Conservation (phyloP, 2,797 vertebrate genomes). For the Chromobotia macracanthus region DNA sequence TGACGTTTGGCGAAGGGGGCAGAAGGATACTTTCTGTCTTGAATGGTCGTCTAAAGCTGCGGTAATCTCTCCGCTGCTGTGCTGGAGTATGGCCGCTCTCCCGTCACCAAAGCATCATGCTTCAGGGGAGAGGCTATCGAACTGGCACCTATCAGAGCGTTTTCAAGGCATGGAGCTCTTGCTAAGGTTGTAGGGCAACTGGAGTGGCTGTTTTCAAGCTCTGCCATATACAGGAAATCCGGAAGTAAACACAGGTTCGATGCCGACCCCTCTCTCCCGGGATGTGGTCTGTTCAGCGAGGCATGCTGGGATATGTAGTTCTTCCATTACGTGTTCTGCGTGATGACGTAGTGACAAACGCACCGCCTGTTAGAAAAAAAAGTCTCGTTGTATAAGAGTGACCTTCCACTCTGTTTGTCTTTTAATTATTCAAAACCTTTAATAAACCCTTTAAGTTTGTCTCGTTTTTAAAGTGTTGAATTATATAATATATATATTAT, state of each 20-base stretch:
- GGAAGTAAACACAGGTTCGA: constrained; percentile 83
- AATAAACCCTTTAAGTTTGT: neutral
- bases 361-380: neutral
- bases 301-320: constrained; percentile 61
- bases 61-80: constrained; percentile 31
- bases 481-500: no score
- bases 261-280: constrained; percentile 59
- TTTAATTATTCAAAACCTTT: neutral
- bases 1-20: constrained; percentile 54
- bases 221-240: constrained; percentile 68
- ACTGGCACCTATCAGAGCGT: constrained; percentile 18
- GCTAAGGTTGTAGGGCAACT: constrained; percentile 54
- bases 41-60: constrained; percentile 20
- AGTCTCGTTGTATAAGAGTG: neutral
- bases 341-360: neutral
- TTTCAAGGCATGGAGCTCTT: constrained; percentile 53
- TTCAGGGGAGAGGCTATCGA: neutral
- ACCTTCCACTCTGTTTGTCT: no score
- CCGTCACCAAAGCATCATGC: neutral
- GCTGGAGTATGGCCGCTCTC: constrained; percentile 32
- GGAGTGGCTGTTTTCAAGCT: constrained; percentile 55
- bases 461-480: no score
- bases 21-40: constrained; percentile 41
- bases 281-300: constrained; percentile 54
- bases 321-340: neutral